Evolutionary conservation across 2,888 invertebrate genomes (phyloP), one percentile per base, ranked within the genome.

Genomic region (Polymixis lichenea): DNA sequence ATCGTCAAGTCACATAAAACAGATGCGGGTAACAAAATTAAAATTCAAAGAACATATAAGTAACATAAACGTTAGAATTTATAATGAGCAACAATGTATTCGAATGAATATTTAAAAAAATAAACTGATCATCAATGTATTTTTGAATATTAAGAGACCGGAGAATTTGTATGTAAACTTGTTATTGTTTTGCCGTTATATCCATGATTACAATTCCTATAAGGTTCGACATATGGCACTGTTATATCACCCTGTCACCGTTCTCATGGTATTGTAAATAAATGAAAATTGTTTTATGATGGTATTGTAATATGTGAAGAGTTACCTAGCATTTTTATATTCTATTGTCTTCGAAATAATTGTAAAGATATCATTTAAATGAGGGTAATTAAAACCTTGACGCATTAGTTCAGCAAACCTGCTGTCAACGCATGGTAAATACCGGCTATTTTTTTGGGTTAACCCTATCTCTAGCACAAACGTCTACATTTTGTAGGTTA

Each of bases 181-280:
- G 11, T 69, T 55, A 79, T 38, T 53, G 53, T 79, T 61, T 70
- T 22, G 15, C 25, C 61, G 79, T 72, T 38, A 80, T 38, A 78
- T 32, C 19, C 11, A 49, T 32, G 60, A 78, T 67, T 62, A 56
- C 49, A 73, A 7, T n/a, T n/a, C n/a, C 53, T 32, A 67, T 53
- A 56, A 72, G 71, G 67, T 71, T 71, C 56, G 28, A n/a, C 67
- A 62, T 71, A 62, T 62, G 67, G 58, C 75, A 71, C 71, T 70
- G 11, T 64, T 68, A 58, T 53, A 38, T 62, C 77, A 80, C 62
- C 43, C 22, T 72, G 60, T 77, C 72, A 83, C 83, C 65, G 53
- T 83, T 78, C 67, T 68, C 64, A 77, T 67, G 66, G 62, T 51
- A 51, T 56, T 71, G 56, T 58, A 38, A 53, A 72, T 58, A 38